A percentile compares a stretch with the other conserved stretches of the same genome.
phyloP scores from a whole-genome alignment of 1,140 invertebrate species.

The Akabosia matsudoensis region DNA sequence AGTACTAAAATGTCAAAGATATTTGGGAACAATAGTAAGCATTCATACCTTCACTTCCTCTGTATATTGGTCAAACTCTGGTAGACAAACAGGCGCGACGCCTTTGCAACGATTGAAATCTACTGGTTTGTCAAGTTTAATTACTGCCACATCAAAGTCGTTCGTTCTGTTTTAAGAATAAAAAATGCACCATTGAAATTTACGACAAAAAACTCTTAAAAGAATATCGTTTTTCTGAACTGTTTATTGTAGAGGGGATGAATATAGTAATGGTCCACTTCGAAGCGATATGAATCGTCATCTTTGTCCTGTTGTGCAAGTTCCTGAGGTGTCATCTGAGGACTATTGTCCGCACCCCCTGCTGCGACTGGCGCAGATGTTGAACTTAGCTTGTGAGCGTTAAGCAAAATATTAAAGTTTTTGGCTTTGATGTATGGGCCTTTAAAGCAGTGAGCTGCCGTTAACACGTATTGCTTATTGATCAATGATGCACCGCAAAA shows the following conservation, averaged over 20 bases:
- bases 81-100: constrained; percentile 38
- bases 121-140: constrained; percentile 25
- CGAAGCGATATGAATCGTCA: constrained; percentile 20
- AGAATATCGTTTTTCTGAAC: constrained; percentile 29
- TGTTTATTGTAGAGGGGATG: constrained; percentile 45
- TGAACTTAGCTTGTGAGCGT: constrained; percentile 33
- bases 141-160: constrained; percentile 40
- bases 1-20: no score
- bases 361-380: constrained; percentile 21
- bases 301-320: not conserved
- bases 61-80: constrained; percentile 21
- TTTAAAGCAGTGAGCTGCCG: constrained; percentile 36
- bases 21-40: no score
- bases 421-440: constrained; percentile 33
- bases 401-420: constrained; percentile 37
- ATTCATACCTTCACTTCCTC: not conserved
- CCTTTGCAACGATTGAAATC: constrained; percentile 27
- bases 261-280: constrained; percentile 43
- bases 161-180: constrained; percentile 34
- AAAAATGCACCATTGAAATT: no score
- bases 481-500: constrained; percentile 7
- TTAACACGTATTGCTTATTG: constrained; percentile 20
- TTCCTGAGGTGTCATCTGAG: not conserved
- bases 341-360: not conserved
- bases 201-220: no score